Conservation (phyloP, 2,888 invertebrate genomes). For the Hyposoter didymator region DNA sequence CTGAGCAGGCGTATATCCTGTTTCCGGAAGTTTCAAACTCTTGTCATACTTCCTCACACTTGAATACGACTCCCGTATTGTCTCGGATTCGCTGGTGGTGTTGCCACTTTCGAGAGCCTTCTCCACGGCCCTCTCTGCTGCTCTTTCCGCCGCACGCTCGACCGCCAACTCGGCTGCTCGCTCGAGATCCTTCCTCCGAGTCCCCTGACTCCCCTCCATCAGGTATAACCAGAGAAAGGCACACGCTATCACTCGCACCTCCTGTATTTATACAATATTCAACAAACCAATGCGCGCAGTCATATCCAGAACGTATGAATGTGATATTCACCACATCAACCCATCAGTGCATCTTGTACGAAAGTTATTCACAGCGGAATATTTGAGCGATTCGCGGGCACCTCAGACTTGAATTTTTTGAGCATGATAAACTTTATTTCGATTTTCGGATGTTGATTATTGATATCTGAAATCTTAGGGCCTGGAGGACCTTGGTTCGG, state of each 20-base stretch:
- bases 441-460: neutral
- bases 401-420: neutral
- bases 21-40: constrained; percentile 67
- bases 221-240: constrained; percentile 70
- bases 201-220: constrained; percentile 62
- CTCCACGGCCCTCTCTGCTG: constrained; percentile 81
- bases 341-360: constrained; percentile 12
- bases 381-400: neutral
- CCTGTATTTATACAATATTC: constrained; percentile 57
- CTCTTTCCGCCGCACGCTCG: constrained; percentile 80
- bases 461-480: no score
- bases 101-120: constrained; percentile 80
- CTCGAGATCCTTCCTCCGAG: constrained; percentile 76
- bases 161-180: constrained; percentile 81
- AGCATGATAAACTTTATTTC: neutral
- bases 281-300: constrained; percentile 21
- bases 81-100: constrained; percentile 77
- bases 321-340: constrained; percentile 18
- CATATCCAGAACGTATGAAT: constrained; percentile 19
- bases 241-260: constrained; percentile 64
- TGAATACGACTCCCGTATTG: constrained; percentile 78
- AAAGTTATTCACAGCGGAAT: constrained; percentile 31
- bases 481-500: neutral
- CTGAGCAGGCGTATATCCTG: constrained; percentile 65
- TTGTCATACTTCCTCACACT: constrained; percentile 74